These are phyloP conservation scores for Xenops minutus DNA, from an alignment of 2,797 vertebrate genomes.

Conservation along the genomic window DNA sequence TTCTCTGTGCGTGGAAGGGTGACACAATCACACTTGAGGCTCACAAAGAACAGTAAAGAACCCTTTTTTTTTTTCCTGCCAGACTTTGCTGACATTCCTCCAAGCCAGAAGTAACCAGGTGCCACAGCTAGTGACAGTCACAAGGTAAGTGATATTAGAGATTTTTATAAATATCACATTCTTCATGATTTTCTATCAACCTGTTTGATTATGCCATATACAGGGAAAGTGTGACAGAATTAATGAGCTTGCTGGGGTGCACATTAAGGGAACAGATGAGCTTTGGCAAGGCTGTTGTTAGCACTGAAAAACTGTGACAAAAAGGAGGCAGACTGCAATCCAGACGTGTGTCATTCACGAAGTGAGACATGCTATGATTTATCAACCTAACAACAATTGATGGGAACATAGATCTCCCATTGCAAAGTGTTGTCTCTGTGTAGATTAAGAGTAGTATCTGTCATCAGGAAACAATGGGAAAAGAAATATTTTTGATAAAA, in stretches of 20 bases:
- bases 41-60: background rate
- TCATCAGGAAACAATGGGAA: conserved; percentile 45
- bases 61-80: background rate
- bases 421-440: conserved; percentile 17
- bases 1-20: background rate
- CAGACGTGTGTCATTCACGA: conserved; percentile 34
- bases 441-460: conserved; percentile 45
- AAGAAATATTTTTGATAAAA: conserved; percentile 29
- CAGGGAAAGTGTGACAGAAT: conserved; percentile 5
- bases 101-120: background rate
- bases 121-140: background rate
- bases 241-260: conserved; percentile 39
- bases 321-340: conserved; percentile 32
- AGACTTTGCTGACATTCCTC: background rate
- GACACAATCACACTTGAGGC: background rate
- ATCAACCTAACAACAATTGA: conserved; percentile 10
- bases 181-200: background rate
- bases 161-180: background rate
- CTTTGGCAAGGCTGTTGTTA: conserved; percentile 43
- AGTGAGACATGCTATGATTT: conserved; percentile 53
- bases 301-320: conserved; percentile 5
- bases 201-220: background rate
- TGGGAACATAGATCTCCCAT: conserved; percentile 2
- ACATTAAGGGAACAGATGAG: conserved; percentile 9
- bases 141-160: background rate